phyloP scores from a whole-genome alignment of 2,888 invertebrate species.

The Mythimna ferrago region DNA sequence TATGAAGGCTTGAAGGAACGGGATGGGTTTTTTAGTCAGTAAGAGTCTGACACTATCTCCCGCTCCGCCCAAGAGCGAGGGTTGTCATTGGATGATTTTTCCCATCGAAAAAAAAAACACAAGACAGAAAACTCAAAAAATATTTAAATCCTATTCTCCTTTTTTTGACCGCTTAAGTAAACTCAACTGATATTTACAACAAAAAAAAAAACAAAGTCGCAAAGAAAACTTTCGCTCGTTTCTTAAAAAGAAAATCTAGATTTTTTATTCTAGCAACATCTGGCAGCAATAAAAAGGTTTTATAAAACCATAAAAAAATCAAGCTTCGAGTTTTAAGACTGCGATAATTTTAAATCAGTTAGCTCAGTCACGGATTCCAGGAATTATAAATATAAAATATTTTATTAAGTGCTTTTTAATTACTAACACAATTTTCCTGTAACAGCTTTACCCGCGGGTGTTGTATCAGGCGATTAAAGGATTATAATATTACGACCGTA shows the following conservation, averaged over 20 bases:
- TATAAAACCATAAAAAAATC: conserved; percentile 4
- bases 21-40: no score
- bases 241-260: neutral
- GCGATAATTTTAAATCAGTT: conserved; percentile 10
- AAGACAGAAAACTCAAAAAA: no score
- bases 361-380: neutral
- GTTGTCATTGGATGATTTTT: no score
- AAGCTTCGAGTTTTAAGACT: neutral
- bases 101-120: no score
- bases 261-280: neutral
- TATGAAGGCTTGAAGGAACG: no score
- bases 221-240: neutral
- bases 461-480: conserved; percentile 19
- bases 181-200: neutral
- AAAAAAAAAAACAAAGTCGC: no score
- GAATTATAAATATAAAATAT: conserved; percentile 25
- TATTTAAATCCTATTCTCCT: neutral
- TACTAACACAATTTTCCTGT: conserved; percentile 17
- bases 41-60: no score
- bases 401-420: conserved; percentile 38
- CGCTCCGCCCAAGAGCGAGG: no score
- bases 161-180: no score
- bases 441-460: conserved; percentile 9
- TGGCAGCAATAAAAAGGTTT: neutral
- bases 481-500: conserved; percentile 12